Percentiles rank a stretch among this genome's conserved stretches.
phyloP scores from a whole-genome alignment of 2,113 vertebrate species.

The Tetrax tetrax region DNA sequence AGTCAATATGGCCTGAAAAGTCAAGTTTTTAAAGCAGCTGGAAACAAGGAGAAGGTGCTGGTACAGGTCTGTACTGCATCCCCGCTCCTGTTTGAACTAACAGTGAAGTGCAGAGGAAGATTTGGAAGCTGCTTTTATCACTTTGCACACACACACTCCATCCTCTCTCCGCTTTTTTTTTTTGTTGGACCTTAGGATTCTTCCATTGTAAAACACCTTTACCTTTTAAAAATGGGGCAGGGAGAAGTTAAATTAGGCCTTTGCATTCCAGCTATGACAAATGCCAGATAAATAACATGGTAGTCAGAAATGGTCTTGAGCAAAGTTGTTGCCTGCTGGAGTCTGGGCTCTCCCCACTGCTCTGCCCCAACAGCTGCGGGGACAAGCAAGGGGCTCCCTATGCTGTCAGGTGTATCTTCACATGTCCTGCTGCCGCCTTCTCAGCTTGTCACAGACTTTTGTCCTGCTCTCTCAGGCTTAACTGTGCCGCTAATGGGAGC shows the following conservation, averaged over 20 bases:
- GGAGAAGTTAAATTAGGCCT: background rate
- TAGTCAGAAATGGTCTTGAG: background rate
- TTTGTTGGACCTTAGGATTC: background rate
- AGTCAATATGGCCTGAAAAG: background rate
- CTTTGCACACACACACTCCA: background rate
- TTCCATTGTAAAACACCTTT: background rate
- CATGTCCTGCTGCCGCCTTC: background rate
- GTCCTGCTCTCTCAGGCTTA: background rate
- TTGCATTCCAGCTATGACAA: background rate
- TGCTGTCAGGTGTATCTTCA: background rate
- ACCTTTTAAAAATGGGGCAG: background rate
- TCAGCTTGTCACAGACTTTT: background rate
- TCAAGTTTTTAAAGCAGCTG: background rate
- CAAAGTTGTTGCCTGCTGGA: background rate
- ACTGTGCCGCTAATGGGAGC: background rate
- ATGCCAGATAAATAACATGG: background rate
- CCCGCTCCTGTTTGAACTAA: background rate
- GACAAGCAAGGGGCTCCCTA: background rate
- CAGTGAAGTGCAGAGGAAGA: background rate
- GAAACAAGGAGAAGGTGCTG: background rate
- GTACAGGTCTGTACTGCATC: background rate
- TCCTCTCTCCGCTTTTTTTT: background rate
- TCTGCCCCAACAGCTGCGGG: background rate
- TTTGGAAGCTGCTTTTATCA: background rate
- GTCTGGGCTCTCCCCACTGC: background rate